Percentiles rank a stretch among this genome's conserved stretches.
These are phyloP conservation scores for Eulemur rubriventer DNA, from an alignment of 2,797 vertebrate species.

Conservation along the genomic window DNA sequence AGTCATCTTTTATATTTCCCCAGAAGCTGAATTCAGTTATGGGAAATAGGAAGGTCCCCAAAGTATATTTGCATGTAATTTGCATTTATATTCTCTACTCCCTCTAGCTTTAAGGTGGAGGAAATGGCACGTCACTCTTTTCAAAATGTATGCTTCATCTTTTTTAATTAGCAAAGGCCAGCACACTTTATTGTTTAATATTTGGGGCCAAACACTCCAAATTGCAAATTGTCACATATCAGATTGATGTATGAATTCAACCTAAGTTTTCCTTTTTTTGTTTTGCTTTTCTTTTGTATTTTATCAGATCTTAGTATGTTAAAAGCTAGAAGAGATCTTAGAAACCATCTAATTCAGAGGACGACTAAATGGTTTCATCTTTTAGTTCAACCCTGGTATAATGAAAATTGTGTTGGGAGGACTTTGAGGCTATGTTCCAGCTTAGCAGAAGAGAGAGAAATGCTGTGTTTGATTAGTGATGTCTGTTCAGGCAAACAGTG, in stretches of 20 bases:
- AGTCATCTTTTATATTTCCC: not conserved
- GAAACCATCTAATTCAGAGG: not conserved
- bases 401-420: not conserved
- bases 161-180: conserved; percentile 43
- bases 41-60: conserved; percentile 35
- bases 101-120: not conserved
- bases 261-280: not conserved
- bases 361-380: not conserved
- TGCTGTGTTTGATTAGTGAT: not conserved
- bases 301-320: not conserved
- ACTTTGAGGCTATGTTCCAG: not conserved
- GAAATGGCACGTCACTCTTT: conserved; percentile 3
- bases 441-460: not conserved
- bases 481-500: not conserved
- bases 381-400: not conserved
- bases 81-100: conserved; percentile 28
- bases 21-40: conserved; percentile 19
- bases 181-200: not conserved
- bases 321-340: not conserved
- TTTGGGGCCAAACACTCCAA: not conserved
- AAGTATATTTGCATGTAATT: conserved; percentile 56
- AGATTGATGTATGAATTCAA: not conserved
- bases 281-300: not conserved
- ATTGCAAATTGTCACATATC: not conserved
- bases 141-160: conserved; percentile 3